These are phyloP conservation scores for Megalops atlanticus DNA, from an alignment of 2,113 vertebrate species.

Conservation along the genomic window DNA sequence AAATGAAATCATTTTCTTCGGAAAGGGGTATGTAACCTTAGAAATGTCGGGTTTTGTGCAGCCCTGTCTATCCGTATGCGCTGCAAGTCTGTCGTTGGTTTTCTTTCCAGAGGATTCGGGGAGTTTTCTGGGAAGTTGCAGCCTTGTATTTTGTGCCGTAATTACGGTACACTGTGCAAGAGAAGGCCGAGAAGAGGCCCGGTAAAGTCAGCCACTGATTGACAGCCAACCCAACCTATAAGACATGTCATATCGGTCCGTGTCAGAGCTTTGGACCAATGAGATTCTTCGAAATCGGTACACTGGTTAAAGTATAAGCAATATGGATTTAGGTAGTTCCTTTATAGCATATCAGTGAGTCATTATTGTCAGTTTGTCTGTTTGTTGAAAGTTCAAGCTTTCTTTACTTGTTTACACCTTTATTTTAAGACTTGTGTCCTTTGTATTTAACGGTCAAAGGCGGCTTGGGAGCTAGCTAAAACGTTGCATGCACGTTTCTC, in stretches of 20 bases:
- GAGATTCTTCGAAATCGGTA: conserved; percentile 23
- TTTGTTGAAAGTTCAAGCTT: conserved; percentile 1
- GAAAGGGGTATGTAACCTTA: neutral
- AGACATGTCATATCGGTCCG: neutral
- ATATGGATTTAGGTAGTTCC: conserved; percentile 37
- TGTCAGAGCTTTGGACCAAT: conserved; percentile 39
- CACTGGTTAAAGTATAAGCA: conserved; percentile 27
- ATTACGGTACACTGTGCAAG: conserved; percentile 30
- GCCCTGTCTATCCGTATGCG: neutral
- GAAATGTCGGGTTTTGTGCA: neutral
- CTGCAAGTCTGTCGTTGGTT: neutral
- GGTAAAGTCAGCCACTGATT: conserved; percentile 28
- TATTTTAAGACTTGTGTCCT: neutral
- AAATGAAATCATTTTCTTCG: neutral
- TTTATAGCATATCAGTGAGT: neutral
- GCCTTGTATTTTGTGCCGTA: conserved; percentile 22
- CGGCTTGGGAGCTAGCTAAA: conserved; percentile 1
- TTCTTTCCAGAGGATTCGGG: conserved; percentile 4
- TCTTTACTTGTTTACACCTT: neutral
- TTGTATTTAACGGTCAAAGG: neutral
- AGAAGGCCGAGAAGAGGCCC: conserved; percentile 56
- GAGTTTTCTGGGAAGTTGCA: conserved; percentile 39
- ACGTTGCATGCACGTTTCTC: conserved; percentile 49
- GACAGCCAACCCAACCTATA: conserved; percentile 35
- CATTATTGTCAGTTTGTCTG: neutral